Percentiles rank a stretch among this genome's conserved stretches.
phyloP scores from a whole-genome alignment of 2,113 vertebrate genomes.

The Mormyrus iriodes region DNA sequence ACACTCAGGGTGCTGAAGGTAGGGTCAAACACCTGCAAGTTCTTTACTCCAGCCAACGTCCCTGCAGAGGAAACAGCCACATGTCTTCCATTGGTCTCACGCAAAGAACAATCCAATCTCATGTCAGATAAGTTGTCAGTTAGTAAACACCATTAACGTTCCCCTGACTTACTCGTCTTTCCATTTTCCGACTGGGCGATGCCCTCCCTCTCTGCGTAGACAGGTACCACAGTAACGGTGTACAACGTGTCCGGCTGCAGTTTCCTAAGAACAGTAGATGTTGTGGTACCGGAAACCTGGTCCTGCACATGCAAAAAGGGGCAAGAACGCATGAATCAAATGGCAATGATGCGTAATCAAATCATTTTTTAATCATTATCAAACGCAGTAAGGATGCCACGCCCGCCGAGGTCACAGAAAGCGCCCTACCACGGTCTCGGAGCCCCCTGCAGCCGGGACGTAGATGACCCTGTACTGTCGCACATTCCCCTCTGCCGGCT shows the following conservation, averaged over 20 bases:
- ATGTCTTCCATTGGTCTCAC: not conserved
- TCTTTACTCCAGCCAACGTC: constrained; percentile 80
- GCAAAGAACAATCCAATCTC: not conserved
- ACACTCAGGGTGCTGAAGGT: constrained; percentile 84
- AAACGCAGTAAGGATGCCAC: not conserved
- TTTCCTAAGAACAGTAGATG: constrained; percentile 70
- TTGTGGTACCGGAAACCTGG: constrained; percentile 76
- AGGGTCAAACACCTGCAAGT: constrained; percentile 78
- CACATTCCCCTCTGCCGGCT: constrained; percentile 83
- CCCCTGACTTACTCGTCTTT: constrained; percentile 74
- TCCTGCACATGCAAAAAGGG: constrained; percentile 56
- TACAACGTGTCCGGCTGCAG: constrained; percentile 84
- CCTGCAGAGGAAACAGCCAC: constrained; percentile 54
- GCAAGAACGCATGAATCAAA: not conserved
- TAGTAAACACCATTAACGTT: not conserved
- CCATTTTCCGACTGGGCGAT: constrained; percentile 74
- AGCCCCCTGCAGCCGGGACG: constrained; percentile 44
- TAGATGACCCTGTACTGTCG: constrained; percentile 84
- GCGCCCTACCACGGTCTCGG: not conserved
- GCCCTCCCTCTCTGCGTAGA: constrained; percentile 81
- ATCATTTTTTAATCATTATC: not conserved
- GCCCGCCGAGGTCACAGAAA: not conserved
- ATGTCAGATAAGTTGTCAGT: not conserved
- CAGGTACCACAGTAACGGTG: constrained; percentile 77
- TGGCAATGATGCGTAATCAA: not conserved